These are phyloP conservation scores for Eulimnadia texana DNA, from an alignment of 1,140 invertebrate genomes.

Conservation along the genomic window DNA sequence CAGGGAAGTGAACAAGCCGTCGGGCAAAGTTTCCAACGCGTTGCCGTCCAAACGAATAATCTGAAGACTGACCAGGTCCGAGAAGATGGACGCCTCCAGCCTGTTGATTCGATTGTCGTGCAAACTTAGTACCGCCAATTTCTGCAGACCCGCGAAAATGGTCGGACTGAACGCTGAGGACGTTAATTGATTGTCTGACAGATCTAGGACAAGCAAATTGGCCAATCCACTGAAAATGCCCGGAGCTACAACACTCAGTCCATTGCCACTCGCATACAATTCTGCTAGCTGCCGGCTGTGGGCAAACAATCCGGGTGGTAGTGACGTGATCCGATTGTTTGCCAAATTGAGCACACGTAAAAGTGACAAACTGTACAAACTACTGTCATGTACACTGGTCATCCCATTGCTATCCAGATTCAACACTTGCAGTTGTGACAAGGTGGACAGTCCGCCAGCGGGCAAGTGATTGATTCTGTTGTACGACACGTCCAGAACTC, in stretches of 20 bases:
- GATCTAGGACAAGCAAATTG: slow-evolving; percentile 65
- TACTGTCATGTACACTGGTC: slow-evolving; percentile 56
- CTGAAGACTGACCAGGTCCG: slow-evolving; percentile 63
- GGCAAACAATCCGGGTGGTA: slow-evolving; percentile 63
- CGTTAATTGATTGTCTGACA: slow-evolving; percentile 70
- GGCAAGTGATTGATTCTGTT: slow-evolving; percentile 55
- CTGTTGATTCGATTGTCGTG: slow-evolving; percentile 67
- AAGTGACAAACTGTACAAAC: slow-evolving; percentile 54
- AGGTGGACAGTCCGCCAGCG: slow-evolving; percentile 49
- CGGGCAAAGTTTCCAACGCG: slow-evolving; percentile 56
- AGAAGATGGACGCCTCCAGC: slow-evolving; percentile 57
- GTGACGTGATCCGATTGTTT: slow-evolving; percentile 54
- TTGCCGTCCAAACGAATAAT: slow-evolving; percentile 67
- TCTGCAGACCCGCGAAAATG: slow-evolving; percentile 70
- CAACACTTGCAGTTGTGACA: slow-evolving; percentile 57
- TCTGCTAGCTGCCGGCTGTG: slow-evolving; percentile 53
- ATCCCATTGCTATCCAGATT: slow-evolving; percentile 69
- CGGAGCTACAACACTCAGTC: slow-evolving; percentile 55
- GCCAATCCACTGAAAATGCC: slow-evolving; percentile 70
- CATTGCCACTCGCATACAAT: slow-evolving; percentile 66
- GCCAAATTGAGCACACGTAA: slow-evolving; percentile 68
- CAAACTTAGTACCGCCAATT: slow-evolving; percentile 67
- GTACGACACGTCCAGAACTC: slow-evolving; percentile 51
- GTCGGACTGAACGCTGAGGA: slow-evolving; percentile 65
- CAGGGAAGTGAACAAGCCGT: slow-evolving; percentile 63